Conservation (phyloP, 2,797 vertebrate species). For the Pipistrellus pipistrellus region DNA sequence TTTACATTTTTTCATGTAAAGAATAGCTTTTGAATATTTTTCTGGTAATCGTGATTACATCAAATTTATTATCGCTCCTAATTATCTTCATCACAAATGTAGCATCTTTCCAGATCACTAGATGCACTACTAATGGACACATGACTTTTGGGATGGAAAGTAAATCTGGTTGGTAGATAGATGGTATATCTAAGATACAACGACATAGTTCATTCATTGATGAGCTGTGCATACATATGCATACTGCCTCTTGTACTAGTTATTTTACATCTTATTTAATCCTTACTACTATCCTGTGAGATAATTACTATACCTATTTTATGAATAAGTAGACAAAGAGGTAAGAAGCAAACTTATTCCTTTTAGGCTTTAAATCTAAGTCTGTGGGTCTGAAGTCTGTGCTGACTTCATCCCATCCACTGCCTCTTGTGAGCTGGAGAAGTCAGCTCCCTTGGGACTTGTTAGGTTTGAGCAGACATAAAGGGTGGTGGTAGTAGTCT, state of each 20-base stretch:
- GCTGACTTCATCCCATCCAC: neutral
- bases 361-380: neutral
- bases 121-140: neutral
- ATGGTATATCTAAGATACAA: neutral
- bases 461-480: neutral
- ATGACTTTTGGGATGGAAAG: neutral
- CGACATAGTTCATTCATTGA: neutral
- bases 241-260: neutral
- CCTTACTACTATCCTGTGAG: neutral
- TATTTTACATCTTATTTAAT: constrained; percentile 41
- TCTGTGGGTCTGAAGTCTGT: neutral
- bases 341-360: neutral
- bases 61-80: neutral
- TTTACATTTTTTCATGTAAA: neutral
- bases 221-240: too few relatives aligned
- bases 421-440: neutral
- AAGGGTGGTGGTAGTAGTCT: neutral
- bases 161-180: neutral
- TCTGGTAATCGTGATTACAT: neutral
- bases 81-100: neutral
- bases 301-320: neutral
- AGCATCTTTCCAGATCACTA: neutral
- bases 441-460: neutral
- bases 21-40: neutral
- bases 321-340: neutral